These are phyloP conservation scores for Hippocampus guttulatus DNA, from an alignment of 2,113 vertebrate genomes.

Conservation along the genomic window DNA sequence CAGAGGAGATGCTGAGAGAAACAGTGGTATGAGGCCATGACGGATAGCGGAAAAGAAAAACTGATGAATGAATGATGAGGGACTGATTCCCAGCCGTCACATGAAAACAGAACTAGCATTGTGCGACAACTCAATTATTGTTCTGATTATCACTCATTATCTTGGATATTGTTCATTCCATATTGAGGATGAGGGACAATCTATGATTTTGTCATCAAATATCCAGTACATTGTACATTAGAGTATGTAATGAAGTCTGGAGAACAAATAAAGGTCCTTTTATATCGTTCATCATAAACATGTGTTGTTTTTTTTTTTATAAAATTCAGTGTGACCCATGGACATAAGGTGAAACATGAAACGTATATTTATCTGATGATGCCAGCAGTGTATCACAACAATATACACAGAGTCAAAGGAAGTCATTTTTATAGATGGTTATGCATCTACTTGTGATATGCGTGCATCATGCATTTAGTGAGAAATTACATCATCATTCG, in stretches of 20 bases:
- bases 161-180: not conserved
- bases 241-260: not conserved
- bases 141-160: not conserved
- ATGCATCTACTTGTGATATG: not conserved
- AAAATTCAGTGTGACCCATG: not conserved
- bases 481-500: not conserved
- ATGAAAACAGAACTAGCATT: not conserved
- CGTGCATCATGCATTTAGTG: not conserved
- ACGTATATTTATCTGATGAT: too few species aligned
- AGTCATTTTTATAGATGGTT: not conserved
- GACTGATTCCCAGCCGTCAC: conserved; percentile 7
- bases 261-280: not conserved
- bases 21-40: conserved; percentile 1
- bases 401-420: not conserved
- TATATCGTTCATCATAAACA: not conserved
- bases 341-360: not conserved
- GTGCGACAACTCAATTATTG: not conserved
- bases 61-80: conserved; percentile 11
- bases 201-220: not conserved
- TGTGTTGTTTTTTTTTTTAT: not conserved
- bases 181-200: not conserved
- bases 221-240: not conserved
- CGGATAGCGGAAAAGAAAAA: conserved; percentile 10
- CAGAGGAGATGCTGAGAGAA: conserved; percentile 17
- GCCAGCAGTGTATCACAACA: too few species aligned